phyloP scores from a whole-genome alignment of 2,113 vertebrate species.

The Ginglymostoma cirratum region DNA sequence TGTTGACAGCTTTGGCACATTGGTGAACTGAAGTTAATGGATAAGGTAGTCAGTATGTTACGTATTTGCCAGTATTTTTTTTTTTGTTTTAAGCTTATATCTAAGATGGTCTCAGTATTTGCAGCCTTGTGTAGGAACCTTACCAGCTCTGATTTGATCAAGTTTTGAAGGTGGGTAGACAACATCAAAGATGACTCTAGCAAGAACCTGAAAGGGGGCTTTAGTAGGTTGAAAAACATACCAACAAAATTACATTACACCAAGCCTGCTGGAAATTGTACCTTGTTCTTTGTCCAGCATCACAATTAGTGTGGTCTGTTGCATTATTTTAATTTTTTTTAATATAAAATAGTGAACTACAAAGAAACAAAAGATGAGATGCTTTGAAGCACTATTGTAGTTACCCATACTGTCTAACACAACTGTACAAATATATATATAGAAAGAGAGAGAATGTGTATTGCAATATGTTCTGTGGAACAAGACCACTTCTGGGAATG shows the following conservation, averaged over 20 bases:
- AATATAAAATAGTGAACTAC: background rate
- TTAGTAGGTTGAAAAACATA: background rate
- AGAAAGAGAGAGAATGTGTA: background rate
- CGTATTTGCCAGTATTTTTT: slow-evolving; percentile 24
- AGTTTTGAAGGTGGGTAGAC: background rate
- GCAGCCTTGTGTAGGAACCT: background rate
- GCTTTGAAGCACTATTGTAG: background rate
- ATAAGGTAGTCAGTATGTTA: background rate
- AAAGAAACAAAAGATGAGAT: background rate
- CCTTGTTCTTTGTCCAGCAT: background rate
- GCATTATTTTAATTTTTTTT: background rate
- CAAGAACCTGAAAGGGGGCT: background rate
- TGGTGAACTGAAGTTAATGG: background rate
- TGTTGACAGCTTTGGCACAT: background rate
- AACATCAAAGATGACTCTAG: background rate
- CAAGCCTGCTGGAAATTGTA: background rate
- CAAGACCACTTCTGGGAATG: background rate
- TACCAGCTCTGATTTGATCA: background rate
- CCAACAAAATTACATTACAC: background rate
- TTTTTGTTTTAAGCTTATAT: background rate
- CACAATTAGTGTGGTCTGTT: background rate
- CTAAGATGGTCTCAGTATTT: slow-evolving; percentile 14
- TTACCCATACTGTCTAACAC: too few relatives aligned
- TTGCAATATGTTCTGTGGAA: background rate
- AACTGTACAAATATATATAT: background rate